Evolutionary conservation across 37 sponge, comb jelly and placozoan species (phyloP).

Genomic region (Hormiphora californensis): DNA sequence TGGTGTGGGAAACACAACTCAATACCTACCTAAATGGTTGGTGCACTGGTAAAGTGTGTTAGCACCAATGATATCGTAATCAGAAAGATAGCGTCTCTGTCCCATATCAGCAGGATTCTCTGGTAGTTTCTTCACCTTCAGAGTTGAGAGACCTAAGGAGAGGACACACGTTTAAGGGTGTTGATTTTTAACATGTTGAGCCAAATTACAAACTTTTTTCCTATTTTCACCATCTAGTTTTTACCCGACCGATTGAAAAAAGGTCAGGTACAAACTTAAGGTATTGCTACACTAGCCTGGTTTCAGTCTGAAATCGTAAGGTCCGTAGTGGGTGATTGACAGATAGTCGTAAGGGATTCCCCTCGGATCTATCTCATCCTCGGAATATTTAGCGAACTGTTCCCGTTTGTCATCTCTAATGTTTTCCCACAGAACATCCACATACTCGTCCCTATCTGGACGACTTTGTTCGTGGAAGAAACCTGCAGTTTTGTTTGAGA

Average conservation of each 20-base stretch:
- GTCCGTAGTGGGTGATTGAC: constrained; percentile 17
- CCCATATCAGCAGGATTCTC: constrained; percentile 14
- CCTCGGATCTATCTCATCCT: neutral
- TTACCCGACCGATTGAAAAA: too few relatives aligned
- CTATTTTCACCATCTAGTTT: too few relatives aligned
- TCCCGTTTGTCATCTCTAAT: neutral
- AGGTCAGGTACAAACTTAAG: too few relatives aligned
- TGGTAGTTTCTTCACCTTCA: neutral
- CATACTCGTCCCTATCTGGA: constrained; percentile 3
- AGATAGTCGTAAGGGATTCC: constrained; percentile 3
- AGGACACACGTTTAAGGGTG: neutral
- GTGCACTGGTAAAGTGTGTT: constrained; percentile 14
- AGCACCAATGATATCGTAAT: constrained; percentile 7
- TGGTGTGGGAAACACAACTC: neutral
- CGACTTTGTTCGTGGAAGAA: constrained; percentile 21
- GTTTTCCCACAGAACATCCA: neutral
- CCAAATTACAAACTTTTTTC: too few relatives aligned
- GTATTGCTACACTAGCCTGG: too few relatives aligned
- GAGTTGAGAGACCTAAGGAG: neutral
- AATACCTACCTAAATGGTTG: neutral
- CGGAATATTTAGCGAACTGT: constrained; percentile 5
- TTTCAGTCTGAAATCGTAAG: neutral
- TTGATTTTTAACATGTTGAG: too few relatives aligned
- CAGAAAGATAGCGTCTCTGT: neutral
- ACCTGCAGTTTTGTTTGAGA: neutral